Base-by-base conservation (phyloP, 1,140 invertebrate genomes). In the Theocolax elegans region DNA sequence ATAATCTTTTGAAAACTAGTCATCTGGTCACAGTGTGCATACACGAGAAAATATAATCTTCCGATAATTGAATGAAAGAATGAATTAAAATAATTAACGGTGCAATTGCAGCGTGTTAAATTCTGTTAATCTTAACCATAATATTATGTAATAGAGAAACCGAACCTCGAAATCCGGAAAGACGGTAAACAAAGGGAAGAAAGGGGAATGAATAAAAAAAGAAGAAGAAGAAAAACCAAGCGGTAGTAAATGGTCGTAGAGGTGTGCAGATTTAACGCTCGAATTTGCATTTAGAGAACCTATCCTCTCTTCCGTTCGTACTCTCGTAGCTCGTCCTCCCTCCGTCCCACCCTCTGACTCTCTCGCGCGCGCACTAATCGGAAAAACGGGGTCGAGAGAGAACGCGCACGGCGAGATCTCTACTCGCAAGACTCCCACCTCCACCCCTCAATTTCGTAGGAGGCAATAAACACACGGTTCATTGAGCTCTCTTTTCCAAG, bases 251-350 rank as follows among this genome's bases (percentile, higher is more conserved):
- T 40, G 25, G 56, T 69, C 15, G 60, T 69, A 70, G 49, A 72
- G 53, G 38, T 40, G 72, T 69, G 48, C 59, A 75, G 76, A 81
- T 80, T 80, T 81, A 82, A 80, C 75, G 74, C 59, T 56, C 62
- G 72, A 75, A 82, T 81, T 83, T 82, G 79, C 80, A 83, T 83
- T 82, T 83, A 83, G 77, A 82, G 76, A 75, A 79, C 73, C 54
- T 76, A 72, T 48, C 66, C 70, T 73, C 42, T 71, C 62, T 70
- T 54, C 59, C 29, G 3, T 27, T 49, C 19, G 15, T n/a, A 7
- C 15, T 31, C 53, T 31, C 15, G 29, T 46, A 15, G 8, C 48
- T 23, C 48, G n/a, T 51, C 10, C 31, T 35, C 31, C 10, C 31
- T 35, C 31, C 10, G 40, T 42, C 4, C 42, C 48, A 12, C 25